phyloP scores from a whole-genome alignment of 2,888 invertebrate species.

The Monochamus alternatus region DNA sequence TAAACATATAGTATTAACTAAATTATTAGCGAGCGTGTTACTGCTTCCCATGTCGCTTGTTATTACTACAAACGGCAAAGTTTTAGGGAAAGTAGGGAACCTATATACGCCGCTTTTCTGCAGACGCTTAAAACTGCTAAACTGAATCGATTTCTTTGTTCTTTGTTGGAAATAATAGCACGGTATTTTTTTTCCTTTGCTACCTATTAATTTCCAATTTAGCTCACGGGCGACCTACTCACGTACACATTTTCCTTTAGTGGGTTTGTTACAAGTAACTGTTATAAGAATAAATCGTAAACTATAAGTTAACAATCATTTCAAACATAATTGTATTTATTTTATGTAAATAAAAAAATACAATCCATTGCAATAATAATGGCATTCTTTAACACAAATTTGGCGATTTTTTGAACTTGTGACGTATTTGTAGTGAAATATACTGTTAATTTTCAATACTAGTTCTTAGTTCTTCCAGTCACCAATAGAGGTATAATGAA shows the following conservation, averaged over 20 bases:
- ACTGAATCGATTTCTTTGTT: slow-evolving; percentile 41
- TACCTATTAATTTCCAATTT: slow-evolving; percentile 16
- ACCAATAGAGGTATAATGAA: too few relatives aligned
- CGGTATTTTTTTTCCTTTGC: neutral
- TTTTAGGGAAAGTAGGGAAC: slow-evolving; percentile 49
- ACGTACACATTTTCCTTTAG: neutral
- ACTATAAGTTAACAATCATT: neutral
- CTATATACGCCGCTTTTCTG: slow-evolving; percentile 47
- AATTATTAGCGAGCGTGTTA: slow-evolving; percentile 40
- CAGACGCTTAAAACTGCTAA: slow-evolving; percentile 41
- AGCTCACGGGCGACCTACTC: slow-evolving; percentile 9
- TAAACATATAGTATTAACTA: slow-evolving; percentile 37
- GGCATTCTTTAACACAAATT: too few relatives aligned
- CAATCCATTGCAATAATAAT: too few relatives aligned
- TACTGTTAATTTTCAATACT: too few relatives aligned
- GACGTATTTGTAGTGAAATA: too few relatives aligned
- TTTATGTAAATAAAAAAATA: too few relatives aligned
- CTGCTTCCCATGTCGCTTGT: slow-evolving; percentile 42
- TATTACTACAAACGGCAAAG: slow-evolving; percentile 39
- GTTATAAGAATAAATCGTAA: neutral
- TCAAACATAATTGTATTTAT: neutral
- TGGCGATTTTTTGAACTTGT: too few relatives aligned
- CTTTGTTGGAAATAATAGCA: slow-evolving; percentile 22
- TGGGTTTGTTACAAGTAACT: neutral
- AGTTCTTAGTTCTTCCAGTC: too few relatives aligned